Base-by-base conservation (phyloP, 1,140 invertebrate genomes). In the Andrena cerasifolii region DNA sequence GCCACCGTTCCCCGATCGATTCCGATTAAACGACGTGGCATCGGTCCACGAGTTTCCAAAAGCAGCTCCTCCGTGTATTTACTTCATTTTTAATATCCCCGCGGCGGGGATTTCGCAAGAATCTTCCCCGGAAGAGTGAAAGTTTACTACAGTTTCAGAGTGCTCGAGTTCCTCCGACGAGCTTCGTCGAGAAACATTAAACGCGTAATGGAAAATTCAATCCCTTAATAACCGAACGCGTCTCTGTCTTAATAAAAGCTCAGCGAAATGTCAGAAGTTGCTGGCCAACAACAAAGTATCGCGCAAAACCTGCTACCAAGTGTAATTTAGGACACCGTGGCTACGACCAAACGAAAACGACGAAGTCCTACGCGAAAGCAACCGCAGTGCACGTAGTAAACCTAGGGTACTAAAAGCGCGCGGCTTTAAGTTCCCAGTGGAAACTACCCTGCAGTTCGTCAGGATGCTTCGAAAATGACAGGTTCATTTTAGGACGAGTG, bases 1-100 rank as follows among this genome's bases (percentile, higher is more conserved):
- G 49, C 24, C 16, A 31, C 24, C 33, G 31, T 43, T 65, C 40
- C 21, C 7, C 43, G 33, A 74, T 74, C 59, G 71, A 53, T 53
- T 10, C 31, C 59, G 59, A 72, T 72, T 49, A 72, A 68, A 28
- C 21, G 8, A 21, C 26, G 14, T 3, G 14, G 24, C 33, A n/a
- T 40, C n/a, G 14, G 26, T 45, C 26, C 28, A 40, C 3, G n/a
- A 18, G 47, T 12, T 31, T 45, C 36, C 3, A 51, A 21, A 51
- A 51, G 7, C 49, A n/a, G 6, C 10, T 40, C 10, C 36, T 40
- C 10, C 10, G 10, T 10, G 10, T 10, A 10, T 10, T 40, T 40
- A 5, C 3, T 10, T 40, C 4, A 5, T 3, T 40, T 40, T 10
- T 3, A 40, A 40, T 5, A 40, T 40, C 36, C 36, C 36, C 36